Percentiles rank a stretch among this genome's conserved stretches.
Conservation (phyloP, 2,797 vertebrate species). For the Carcharodon carcharias region DNA sequence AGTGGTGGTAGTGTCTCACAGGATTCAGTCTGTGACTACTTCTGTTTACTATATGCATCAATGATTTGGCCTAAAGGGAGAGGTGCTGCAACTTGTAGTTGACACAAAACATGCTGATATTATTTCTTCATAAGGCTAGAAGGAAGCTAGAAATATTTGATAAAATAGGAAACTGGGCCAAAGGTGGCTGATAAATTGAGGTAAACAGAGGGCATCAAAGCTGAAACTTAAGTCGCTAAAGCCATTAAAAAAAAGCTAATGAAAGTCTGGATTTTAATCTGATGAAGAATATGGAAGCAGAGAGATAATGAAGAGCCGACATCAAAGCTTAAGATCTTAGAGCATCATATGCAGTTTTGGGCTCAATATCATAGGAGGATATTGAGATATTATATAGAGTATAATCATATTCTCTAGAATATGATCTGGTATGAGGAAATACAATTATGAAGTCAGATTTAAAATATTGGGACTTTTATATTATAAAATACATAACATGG, state of each 20-base stretch:
- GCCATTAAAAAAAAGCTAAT: not conserved
- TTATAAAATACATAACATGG: not conserved
- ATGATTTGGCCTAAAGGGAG: not conserved
- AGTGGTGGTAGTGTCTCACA: not conserved
- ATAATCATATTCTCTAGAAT: not conserved
- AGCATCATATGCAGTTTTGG: not conserved
- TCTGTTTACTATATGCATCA: not conserved
- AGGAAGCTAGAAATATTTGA: too few relatives aligned
- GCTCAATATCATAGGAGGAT: not conserved
- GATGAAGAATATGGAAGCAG: too few relatives aligned
- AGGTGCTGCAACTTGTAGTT: not conserved
- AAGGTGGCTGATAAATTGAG: not conserved
- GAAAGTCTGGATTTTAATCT: not conserved
- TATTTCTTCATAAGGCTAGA: too few relatives aligned
- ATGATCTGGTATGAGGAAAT: not conserved
- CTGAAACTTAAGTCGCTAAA: not conserved
- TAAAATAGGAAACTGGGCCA: too few relatives aligned
- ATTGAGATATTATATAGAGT: not conserved
- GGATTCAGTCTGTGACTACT: not conserved
- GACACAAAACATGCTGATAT: too few relatives aligned
- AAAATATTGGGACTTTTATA: not conserved
- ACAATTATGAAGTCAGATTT: not conserved
- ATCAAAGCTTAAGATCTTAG: too few relatives aligned
- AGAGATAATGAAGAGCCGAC: too few relatives aligned
- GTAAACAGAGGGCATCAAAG: not conserved